A percentile compares a stretch with the other conserved stretches of the same genome.
Conservation (phyloP, 1,140 invertebrate genomes). For the Agrilus planipennis region DNA sequence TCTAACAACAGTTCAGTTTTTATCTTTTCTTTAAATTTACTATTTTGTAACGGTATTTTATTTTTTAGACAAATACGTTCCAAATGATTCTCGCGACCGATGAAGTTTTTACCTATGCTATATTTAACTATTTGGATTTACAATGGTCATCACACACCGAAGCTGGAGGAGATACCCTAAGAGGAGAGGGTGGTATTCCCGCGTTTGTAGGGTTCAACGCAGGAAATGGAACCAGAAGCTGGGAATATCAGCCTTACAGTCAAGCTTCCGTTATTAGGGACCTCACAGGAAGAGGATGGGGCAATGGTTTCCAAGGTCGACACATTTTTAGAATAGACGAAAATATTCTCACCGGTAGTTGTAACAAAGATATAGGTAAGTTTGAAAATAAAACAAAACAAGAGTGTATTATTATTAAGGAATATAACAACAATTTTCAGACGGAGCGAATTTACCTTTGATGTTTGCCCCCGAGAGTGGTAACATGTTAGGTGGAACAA, state of each 20-base stretch:
- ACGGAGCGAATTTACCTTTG: constrained; percentile 64
- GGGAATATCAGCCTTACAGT: constrained; percentile 84
- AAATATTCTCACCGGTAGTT: constrained; percentile 82
- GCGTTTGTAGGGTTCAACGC: constrained; percentile 92
- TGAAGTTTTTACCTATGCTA: constrained; percentile 85
- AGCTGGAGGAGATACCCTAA: constrained; percentile 75
- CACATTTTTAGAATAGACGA: constrained; percentile 93
- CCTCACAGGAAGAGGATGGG: constrained; percentile 70
- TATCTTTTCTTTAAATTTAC: neutral
- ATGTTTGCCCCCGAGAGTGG: constrained; percentile 87
- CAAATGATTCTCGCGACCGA: constrained; percentile 88
- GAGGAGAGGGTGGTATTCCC: constrained; percentile 74
- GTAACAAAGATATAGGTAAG: constrained; percentile 78
- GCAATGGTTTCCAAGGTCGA: constrained; percentile 75
- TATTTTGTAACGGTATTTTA: constrained; percentile 2
- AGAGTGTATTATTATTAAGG: no score
- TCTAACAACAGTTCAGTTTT: constrained; percentile 51
- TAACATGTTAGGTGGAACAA: constrained; percentile 88
- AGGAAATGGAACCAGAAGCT: constrained; percentile 83
- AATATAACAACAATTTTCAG: constrained; percentile 40
- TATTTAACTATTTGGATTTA: constrained; percentile 86
- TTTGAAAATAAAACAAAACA: constrained; percentile 4
- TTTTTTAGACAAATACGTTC: constrained; percentile 80
- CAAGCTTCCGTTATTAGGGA: constrained; percentile 74
- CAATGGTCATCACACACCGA: constrained; percentile 87